phyloP scores from a whole-genome alignment of 2,113 vertebrate genomes.

The Pseudorectes ferrugineus region DNA sequence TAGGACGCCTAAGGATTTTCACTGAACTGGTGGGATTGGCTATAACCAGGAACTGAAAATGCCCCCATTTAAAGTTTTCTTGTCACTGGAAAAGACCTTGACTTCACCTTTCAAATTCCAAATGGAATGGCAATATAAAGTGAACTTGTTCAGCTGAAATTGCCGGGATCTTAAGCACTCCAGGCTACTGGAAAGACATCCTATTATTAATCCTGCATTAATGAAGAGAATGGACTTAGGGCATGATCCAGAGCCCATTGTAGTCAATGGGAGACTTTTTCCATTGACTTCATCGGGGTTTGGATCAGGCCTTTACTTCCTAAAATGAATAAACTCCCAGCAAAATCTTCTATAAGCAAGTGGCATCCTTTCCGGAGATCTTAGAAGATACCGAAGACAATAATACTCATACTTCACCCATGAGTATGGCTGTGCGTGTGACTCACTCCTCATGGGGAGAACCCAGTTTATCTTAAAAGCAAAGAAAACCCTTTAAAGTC shows the following conservation, averaged over 20 bases:
- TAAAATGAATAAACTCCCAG: slow-evolving; percentile 10
- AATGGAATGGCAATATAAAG: neutral
- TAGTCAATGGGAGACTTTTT: slow-evolving; percentile 63
- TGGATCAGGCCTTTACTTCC: slow-evolving; percentile 58
- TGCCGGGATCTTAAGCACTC: neutral
- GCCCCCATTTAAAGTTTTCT: neutral
- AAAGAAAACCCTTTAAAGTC: neutral
- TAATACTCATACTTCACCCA: neutral
- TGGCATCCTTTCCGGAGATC: neutral
- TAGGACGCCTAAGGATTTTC: neutral
- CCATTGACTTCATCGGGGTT: slow-evolving; percentile 60
- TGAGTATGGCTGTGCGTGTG: neutral
- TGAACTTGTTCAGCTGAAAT: neutral
- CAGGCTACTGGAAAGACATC: neutral
- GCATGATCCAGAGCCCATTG: slow-evolving; percentile 62
- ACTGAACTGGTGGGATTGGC: neutral
- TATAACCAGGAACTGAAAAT: neutral
- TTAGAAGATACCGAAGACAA: slow-evolving; percentile 7
- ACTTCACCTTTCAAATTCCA: neutral
- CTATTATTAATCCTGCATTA: neutral
- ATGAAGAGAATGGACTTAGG: slow-evolving; percentile 30
- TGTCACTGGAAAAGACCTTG: neutral
- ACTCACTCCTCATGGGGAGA: neutral
- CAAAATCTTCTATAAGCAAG: slow-evolving; percentile 1
- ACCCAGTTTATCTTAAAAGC: neutral